Conservation (phyloP, 2,113 vertebrate species). For the Heterochromis multidens region DNA sequence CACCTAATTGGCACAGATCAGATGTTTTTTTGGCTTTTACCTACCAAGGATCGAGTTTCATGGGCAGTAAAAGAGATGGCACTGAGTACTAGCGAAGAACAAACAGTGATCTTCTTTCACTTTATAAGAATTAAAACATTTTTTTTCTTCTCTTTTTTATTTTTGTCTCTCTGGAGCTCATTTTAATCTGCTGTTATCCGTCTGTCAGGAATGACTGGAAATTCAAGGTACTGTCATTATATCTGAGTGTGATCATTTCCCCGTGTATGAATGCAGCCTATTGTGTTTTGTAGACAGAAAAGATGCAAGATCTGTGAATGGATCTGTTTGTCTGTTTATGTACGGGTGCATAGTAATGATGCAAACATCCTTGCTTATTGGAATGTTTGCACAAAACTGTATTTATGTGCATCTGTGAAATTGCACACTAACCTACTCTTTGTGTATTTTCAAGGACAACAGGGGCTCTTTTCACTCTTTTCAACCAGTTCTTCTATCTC, state of each 20-base stretch:
- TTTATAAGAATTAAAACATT: background rate
- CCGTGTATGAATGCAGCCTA: background rate
- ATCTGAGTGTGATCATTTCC: background rate
- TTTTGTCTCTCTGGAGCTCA: background rate
- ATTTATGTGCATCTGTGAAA: background rate
- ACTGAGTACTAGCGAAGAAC: background rate
- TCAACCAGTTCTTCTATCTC: conserved; percentile 45
- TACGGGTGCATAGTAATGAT: background rate
- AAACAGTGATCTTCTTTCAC: conserved; percentile 5
- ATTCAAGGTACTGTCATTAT: background rate
- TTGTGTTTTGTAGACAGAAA: background rate
- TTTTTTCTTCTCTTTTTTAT: background rate
- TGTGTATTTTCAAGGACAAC: conserved; percentile 34
- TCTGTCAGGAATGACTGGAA: background rate
- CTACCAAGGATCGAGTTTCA: background rate
- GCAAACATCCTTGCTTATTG: background rate
- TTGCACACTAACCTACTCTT: background rate
- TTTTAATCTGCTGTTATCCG: background rate
- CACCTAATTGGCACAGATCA: conserved; percentile 21
- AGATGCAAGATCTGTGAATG: background rate
- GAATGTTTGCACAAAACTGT: background rate
- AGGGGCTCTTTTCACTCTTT: conserved; percentile 14
- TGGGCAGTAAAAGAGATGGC: background rate
- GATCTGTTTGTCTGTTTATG: background rate
- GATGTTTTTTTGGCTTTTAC: background rate